Conservation (phyloP, 2,113 vertebrate species). For the Neolamprologus sp. region DNA sequence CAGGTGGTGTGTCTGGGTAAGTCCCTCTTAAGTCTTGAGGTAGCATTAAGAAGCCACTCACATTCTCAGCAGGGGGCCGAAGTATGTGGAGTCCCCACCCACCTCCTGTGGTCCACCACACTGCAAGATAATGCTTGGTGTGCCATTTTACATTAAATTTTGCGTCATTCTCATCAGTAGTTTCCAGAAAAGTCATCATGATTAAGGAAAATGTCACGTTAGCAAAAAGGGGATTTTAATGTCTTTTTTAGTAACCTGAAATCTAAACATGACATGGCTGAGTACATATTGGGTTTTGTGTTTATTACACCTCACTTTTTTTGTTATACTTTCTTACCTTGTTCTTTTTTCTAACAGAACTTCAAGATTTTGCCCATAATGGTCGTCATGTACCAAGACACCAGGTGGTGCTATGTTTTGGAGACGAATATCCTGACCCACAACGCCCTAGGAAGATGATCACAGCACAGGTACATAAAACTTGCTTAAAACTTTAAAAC, state of each 20-base stretch:
- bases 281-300: background rate
- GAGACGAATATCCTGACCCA: slow-evolving; percentile 91
- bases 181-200: slow-evolving; percentile 11
- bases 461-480: slow-evolving; percentile 81
- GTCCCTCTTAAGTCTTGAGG: slow-evolving; percentile 9
- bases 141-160: slow-evolving; percentile 16
- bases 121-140: background rate
- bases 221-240: background rate
- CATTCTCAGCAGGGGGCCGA: background rate
- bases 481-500: background rate
- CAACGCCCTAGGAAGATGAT: slow-evolving; percentile 91
- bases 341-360: slow-evolving; percentile 66
- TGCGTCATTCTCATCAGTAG: slow-evolving; percentile 1
- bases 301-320: background rate
- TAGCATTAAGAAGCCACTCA: background rate
- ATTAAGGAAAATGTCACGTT: background rate
- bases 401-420: slow-evolving; percentile 90
- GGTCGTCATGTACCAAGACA: slow-evolving; percentile 83
- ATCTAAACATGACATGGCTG: background rate
- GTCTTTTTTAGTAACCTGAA: background rate
- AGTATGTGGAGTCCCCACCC: slow-evolving; percentile 49
- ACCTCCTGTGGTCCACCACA: slow-evolving; percentile 53
- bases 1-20: slow-evolving; percentile 23
- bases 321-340: background rate
- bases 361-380: slow-evolving; percentile 85